Evolutionary conservation across 2,888 invertebrate species (phyloP), one percentile per base, ranked within the genome.

Genomic region (Julus scandinavius): DNA sequence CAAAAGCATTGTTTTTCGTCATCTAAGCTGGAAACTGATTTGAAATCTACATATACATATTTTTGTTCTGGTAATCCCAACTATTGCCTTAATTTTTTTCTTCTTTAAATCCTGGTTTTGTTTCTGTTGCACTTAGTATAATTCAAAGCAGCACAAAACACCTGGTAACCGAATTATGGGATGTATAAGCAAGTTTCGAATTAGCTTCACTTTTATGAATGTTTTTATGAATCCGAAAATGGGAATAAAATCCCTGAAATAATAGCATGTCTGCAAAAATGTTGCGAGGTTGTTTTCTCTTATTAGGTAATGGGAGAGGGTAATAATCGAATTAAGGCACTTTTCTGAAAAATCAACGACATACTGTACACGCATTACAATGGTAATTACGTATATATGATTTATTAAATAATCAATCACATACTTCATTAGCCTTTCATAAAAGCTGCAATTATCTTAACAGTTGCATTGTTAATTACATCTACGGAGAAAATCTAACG

Each of bases 391-490:
- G 80, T n/a, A n/a, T 3, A 29, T 38, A 80, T 80, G 80, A 80
- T 80, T 80, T 80, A 80, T 80, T 38, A 38, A 11, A 80, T 38
- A 80, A 80, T 80, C 80, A 29, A 80, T 80, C 80, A 80, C 80
- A 29, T 80, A 80, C 38, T 80, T 80, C 80, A 80, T 80, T 80
- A 80, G 80, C 38, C 80, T 80, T 80, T 80, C 80, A 38, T 80
- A 80, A 7, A 80, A 80, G 38, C 29, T 38, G 80, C 38, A 80
- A 80, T 80, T 80, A 80, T 80, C 80, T 80, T 80, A 80, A 13
- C 80, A 9, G 38, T 38, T 11, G 38, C 80, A 80, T 80, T 38
- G 38, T 13, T 80, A 80, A 80, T 80, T 80, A 13, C 80, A 80
- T 80, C 80, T 80, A 29, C 80, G 63, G 63, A 20, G 63, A 72